These are phyloP conservation scores for Drosophila cracens DNA, from an alignment of 2,888 invertebrate species.

Conservation along the genomic window DNA sequence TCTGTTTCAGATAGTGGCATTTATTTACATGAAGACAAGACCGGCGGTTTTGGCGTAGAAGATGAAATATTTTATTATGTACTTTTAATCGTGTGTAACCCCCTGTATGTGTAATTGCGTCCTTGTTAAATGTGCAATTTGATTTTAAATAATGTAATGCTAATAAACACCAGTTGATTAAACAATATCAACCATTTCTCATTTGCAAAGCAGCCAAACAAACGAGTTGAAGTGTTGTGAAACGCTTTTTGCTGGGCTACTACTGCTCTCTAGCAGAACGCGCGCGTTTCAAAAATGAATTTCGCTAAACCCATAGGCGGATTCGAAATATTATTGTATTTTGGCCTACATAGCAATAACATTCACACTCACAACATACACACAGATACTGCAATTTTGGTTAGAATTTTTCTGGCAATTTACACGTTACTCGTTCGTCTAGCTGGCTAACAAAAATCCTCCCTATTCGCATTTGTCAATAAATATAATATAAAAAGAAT, in stretches of 20 bases:
- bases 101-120: conserved; percentile 16
- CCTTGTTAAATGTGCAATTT: conserved; percentile 50
- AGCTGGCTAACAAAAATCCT: not conserved
- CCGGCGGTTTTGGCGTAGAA: conserved; percentile 84
- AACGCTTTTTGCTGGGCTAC: conserved; percentile 8
- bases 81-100: conserved; percentile 8
- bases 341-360: not conserved
- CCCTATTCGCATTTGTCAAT: conserved; percentile 1
- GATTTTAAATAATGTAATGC: conserved; percentile 28
- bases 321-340: conserved; percentile 11
- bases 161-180: conserved; percentile 30
- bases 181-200: not conserved
- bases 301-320: not conserved
- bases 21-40: conserved; percentile 92
- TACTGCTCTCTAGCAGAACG: not conserved
- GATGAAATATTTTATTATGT: conserved; percentile 15
- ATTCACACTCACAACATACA: conserved; percentile 8
- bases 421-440: conserved; percentile 24
- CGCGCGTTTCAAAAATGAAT: conserved; percentile 11
- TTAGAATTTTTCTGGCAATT: conserved; percentile 17
- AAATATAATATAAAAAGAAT: not conserved
- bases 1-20: conserved; percentile 78
- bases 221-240: conserved; percentile 28
- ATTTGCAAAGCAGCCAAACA: not conserved
- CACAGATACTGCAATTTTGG: conserved; percentile 50